Evolutionary conservation across 2,888 invertebrate species (phyloP).

Genomic region (Seladonia tumulorum): DNA sequence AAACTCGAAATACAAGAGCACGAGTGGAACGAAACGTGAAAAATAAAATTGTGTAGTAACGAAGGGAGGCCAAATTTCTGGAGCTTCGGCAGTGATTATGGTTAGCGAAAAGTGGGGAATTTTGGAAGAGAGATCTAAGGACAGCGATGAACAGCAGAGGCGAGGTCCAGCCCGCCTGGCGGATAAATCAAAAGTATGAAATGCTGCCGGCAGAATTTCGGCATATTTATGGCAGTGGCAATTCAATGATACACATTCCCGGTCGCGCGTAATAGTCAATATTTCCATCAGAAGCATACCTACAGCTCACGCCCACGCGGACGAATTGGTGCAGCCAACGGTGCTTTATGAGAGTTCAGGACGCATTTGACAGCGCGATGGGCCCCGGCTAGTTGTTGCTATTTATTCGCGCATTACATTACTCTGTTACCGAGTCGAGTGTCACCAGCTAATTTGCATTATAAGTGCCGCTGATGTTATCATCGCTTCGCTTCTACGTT

Average conservation of each 20-base stretch:
- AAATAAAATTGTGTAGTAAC: background rate
- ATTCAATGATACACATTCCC: slow-evolving; percentile 84
- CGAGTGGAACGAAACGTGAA: background rate
- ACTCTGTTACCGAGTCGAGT: slow-evolving; percentile 83
- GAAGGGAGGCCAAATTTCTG: too few relatives aligned
- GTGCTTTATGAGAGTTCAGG: slow-evolving; percentile 83
- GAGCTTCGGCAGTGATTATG: too few relatives aligned
- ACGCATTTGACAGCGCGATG: slow-evolving; percentile 83
- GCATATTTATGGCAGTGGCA: slow-evolving; percentile 83
- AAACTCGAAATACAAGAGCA: background rate
- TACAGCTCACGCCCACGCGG: slow-evolving; percentile 82
- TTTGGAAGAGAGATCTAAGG: slow-evolving; percentile 55
- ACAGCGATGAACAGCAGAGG: slow-evolving; percentile 26
- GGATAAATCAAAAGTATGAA: slow-evolving; percentile 84
- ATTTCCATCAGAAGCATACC: slow-evolving; percentile 84
- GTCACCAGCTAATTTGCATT: slow-evolving; percentile 84
- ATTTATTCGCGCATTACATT: slow-evolving; percentile 84
- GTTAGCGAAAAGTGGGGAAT: background rate
- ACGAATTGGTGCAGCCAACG: slow-evolving; percentile 74
- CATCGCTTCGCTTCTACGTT: slow-evolving; percentile 81
- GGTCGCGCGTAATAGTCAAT: slow-evolving; percentile 84
- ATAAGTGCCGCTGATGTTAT: slow-evolving; percentile 83
- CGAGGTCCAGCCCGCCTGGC: slow-evolving; percentile 37
- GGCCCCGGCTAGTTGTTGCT: slow-evolving; percentile 83
- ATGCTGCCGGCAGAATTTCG: slow-evolving; percentile 79